Conservation (phyloP, 2,113 vertebrate species). For the Lophura nycthemera region DNA sequence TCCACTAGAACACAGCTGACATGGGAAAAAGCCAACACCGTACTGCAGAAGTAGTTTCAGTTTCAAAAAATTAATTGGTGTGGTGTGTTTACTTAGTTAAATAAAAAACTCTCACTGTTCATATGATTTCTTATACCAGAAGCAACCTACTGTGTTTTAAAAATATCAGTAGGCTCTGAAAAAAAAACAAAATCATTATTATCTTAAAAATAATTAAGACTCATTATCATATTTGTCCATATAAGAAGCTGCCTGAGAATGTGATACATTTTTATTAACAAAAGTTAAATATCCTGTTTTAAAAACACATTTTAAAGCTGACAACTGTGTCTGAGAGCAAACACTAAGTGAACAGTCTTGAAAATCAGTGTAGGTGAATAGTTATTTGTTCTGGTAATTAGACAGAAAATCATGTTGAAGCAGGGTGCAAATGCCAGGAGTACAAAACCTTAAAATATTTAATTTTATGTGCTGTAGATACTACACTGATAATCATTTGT, state of each 20-base stretch:
- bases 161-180: background rate
- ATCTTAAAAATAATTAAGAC: background rate
- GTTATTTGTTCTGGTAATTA: background rate
- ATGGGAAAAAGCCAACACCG: fast-evolving
- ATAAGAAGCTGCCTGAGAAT: background rate
- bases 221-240: background rate
- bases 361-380: background rate
- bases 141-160: background rate
- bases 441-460: background rate
- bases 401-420: background rate
- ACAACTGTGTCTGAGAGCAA: background rate
- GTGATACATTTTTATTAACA: background rate
- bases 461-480: background rate
- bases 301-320: background rate
- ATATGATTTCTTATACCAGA: background rate
- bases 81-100: background rate
- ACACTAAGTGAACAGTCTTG: background rate
- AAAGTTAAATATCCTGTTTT: background rate
- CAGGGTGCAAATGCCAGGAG: background rate
- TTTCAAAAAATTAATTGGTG: background rate
- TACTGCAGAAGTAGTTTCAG: background rate
- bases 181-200: background rate
- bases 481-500: background rate
- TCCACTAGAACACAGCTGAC: background rate
- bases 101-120: background rate